Evolutionary conservation across 2,797 vertebrate species (phyloP).

Genomic region (Squalus acanthias): DNA sequence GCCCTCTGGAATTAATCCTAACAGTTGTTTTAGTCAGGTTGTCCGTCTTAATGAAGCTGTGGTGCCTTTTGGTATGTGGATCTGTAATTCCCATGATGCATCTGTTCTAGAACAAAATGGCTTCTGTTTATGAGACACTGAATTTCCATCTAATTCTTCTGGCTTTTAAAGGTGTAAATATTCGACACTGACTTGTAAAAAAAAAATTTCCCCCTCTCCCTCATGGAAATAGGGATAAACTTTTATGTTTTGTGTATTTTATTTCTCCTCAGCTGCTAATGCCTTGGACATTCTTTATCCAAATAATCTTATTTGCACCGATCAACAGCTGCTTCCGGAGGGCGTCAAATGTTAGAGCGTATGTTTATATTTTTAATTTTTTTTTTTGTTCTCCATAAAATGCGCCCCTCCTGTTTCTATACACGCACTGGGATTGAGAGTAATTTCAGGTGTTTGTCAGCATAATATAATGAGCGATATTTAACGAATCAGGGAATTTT

Average conservation of each 20-base stretch:
- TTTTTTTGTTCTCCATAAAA: conserved; percentile 48
- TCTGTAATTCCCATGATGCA: conserved; percentile 50
- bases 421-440: conserved; percentile 34
- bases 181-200: neutral
- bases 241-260: conserved; percentile 33
- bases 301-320: conserved; percentile 44
- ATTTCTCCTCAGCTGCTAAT: conserved; percentile 48
- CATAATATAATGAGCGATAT: conserved; percentile 51
- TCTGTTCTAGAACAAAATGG: conserved; percentile 48
- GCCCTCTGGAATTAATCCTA: conserved; percentile 28
- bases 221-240: conserved; percentile 58
- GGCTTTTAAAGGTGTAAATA: conserved; percentile 44
- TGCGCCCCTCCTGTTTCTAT: neutral
- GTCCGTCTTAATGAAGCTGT: conserved; percentile 61
- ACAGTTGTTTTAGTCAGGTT: conserved; percentile 6
- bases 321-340: conserved; percentile 44
- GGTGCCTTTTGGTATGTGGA: conserved; percentile 73
- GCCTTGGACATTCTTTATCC: conserved; percentile 46
- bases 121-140: conserved; percentile 45
- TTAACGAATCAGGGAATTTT: conserved; percentile 77
- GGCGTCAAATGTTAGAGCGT: conserved; percentile 39
- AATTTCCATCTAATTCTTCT: conserved; percentile 45
- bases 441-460: conserved; percentile 39
- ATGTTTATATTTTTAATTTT: conserved; percentile 36
- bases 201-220: conserved; percentile 35